Percentiles rank a stretch among this genome's conserved stretches.
Conservation (phyloP, 2,797 vertebrate genomes). For the Macropodus opercularis region DNA sequence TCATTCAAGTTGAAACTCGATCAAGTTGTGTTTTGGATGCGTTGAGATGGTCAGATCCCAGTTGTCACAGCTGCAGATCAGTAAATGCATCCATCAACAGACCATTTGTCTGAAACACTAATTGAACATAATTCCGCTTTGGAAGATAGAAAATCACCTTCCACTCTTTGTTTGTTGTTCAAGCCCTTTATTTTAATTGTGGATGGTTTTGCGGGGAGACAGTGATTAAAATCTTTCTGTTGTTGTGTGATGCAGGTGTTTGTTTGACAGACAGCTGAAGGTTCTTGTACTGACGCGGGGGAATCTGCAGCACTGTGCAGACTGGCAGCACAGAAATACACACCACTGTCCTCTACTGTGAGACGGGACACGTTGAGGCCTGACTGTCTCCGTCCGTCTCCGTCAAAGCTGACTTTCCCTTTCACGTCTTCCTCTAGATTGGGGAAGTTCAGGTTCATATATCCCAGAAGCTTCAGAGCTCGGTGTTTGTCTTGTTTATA, state of each 20-base stretch:
- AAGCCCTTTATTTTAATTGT: background rate
- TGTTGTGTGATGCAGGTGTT: too few species aligned
- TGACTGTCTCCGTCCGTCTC: background rate
- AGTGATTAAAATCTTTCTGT: too few species aligned
- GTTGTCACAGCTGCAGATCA: too few species aligned
- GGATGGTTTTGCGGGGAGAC: too few species aligned
- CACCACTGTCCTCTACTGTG: constrained; percentile 23
- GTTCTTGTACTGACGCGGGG: background rate
- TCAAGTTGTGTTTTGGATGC: too few species aligned
- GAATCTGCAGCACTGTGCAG: constrained; percentile 31
- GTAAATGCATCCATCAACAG: too few species aligned
- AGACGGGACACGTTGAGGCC: constrained; percentile 36
- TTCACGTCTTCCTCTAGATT: constrained; percentile 1
- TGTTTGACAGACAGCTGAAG: background rate
- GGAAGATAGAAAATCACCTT: too few species aligned
- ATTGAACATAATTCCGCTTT: too few species aligned
- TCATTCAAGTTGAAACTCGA: too few species aligned
- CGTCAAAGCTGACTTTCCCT: constrained; percentile 26
- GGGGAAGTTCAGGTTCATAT: background rate
- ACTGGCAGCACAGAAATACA: constrained; percentile 48
- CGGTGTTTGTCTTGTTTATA: constrained; percentile 40
- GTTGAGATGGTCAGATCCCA: too few species aligned
- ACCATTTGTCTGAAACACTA: too few species aligned
- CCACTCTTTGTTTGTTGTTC: too few species aligned
- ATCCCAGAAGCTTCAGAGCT: constrained; percentile 23